Percentiles rank a stretch among this genome's conserved stretches.
These are phyloP conservation scores for Alcedo atthis DNA, from an alignment of 2,797 vertebrate species.

Conservation along the genomic window DNA sequence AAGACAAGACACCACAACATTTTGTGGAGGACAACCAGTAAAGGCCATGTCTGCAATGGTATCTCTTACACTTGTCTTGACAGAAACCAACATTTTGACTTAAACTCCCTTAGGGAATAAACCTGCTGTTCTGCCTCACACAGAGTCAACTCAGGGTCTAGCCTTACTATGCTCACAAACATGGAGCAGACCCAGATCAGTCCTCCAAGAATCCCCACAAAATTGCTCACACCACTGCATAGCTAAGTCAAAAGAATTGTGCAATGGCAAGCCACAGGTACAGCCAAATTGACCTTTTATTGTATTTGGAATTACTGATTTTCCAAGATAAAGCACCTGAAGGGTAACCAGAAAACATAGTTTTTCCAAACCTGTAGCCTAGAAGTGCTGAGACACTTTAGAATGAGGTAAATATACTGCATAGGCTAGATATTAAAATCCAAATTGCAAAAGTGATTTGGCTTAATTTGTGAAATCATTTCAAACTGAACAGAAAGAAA, in stretches of 20 bases:
- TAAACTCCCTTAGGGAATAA: constrained; percentile 11
- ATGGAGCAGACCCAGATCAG: neutral
- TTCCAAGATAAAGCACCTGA: constrained; percentile 29
- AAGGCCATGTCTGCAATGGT: neutral
- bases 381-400: neutral
- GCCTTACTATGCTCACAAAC: neutral
- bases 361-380: neutral
- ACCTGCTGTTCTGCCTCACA: neutral
- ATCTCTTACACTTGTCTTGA: neutral
- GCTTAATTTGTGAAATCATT: neutral
- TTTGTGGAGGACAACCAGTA: neutral
- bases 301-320: neutral
- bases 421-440: constrained; percentile 18
- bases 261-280: neutral
- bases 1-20: neutral
- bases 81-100: neutral
- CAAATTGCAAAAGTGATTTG: neutral
- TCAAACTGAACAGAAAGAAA: neutral
- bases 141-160: neutral
- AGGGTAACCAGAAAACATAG: neutral
- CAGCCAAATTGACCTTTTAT: neutral
- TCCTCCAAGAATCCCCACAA: neutral
- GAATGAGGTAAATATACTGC: constrained; percentile 37
- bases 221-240: constrained; percentile 14
- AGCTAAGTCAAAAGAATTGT: constrained; percentile 15